phyloP scores from a whole-genome alignment of 2,888 invertebrate species.

The Hydraecia micacea region DNA sequence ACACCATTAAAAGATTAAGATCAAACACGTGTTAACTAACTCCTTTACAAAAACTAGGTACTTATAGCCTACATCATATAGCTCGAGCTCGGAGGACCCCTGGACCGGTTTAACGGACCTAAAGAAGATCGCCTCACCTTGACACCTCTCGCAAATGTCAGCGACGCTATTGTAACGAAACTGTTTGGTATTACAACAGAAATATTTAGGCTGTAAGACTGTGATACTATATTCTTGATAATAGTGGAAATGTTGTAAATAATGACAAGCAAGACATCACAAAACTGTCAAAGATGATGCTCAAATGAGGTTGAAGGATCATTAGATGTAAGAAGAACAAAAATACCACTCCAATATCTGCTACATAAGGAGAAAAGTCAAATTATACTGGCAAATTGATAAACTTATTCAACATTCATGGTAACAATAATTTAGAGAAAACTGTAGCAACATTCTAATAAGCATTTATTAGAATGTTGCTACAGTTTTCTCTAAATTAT shows the following conservation, averaged over 20 bases:
- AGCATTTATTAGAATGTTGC: no score
- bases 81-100: constrained; percentile 42
- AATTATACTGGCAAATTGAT: background rate
- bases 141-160: constrained; percentile 76
- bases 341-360: background rate
- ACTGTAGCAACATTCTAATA: constrained; percentile 9
- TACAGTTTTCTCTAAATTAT: no score
- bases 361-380: background rate
- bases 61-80: constrained; percentile 40
- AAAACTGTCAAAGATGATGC: background rate
- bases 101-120: constrained; percentile 75
- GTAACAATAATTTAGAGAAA: background rate
- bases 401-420: background rate
- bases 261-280: background rate
- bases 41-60: constrained; percentile 29
- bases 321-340: background rate
- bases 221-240: background rate
- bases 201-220: background rate
- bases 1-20: constrained; percentile 35
- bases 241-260: no score
- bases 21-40: constrained; percentile 32
- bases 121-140: constrained; percentile 76
- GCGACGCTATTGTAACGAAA: constrained; percentile 56
- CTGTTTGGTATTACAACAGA: constrained; percentile 14
- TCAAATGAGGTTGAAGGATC: background rate